Base-by-base conservation (phyloP, 2,888 invertebrate species). In the Pollenia griseotomentosa region DNA sequence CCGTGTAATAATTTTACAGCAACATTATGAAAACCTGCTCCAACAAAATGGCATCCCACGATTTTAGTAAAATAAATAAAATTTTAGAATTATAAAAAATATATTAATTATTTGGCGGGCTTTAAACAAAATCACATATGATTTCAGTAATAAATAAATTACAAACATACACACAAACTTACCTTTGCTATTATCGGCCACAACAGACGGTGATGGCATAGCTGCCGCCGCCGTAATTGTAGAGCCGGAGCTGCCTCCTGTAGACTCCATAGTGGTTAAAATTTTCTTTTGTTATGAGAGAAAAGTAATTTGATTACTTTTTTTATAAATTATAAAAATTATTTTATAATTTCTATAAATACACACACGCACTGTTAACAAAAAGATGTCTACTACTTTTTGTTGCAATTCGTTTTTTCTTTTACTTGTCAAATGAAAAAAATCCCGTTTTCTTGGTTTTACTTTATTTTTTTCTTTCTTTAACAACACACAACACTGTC, bases 121-220 rank as follows among this genome's bases (percentile, higher is more conserved):
- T 86, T 51, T 75, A 63, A 74, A 61, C 44, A 71, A 61, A 78
- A 75, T 73, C 23, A 55, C 23, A 57, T 46, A 53, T 48, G 11
- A 46, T 23, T 59, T 12, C 57, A 77, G 23, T 16, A 65, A 16
- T 55, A 53, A 16, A 57, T 23, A 16, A 53, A 70, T 14, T 48
- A 51, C 14, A 51, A 57, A 48, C 33, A 55, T n/a, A 23, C 55
- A 57, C 78, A 80, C 19, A 70, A 63, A 65, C 84, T 63, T 46
- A 87, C 87, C 84, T 87, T 82, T 87, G 33, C 78, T 78, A 44
- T 11, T 63, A 23, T 87, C 87, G 48, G 78, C 84, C 55, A 53
- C 77, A 81, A 78, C 78, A 19, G 87, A 84, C 48, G 87, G 87
- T 61, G 87, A 87, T 65, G 83, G 80, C 86, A 86, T 83, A 19